These are phyloP conservation scores for Drosophila seguyi DNA, from an alignment of 1,140 invertebrate species.

Conservation along the genomic window DNA sequence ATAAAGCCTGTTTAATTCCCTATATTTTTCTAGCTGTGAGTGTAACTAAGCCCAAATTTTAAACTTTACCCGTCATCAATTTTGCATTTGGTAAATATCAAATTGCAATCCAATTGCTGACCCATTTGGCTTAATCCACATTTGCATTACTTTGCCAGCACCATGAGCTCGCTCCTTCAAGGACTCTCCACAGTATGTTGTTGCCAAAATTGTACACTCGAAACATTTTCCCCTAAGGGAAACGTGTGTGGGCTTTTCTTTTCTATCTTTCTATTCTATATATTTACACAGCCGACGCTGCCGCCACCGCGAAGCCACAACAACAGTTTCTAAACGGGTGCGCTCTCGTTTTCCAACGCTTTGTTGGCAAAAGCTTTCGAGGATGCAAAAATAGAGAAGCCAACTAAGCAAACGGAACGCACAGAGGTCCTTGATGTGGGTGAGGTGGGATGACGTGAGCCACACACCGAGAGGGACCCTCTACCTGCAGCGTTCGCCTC, in stretches of 20 bases:
- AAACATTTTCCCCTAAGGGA: conserved; percentile 10
- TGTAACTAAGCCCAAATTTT: background rate
- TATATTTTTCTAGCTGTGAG: background rate
- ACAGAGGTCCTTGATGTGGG: conserved; percentile 10
- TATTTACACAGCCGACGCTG: background rate
- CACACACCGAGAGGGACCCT: background rate
- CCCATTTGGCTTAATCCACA: conserved; percentile 52
- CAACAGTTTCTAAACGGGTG: conserved; percentile 27
- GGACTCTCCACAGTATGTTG: conserved; percentile 20
- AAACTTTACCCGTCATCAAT: conserved; percentile 24
- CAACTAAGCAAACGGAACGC: conserved; percentile 39
- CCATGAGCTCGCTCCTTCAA: background rate
- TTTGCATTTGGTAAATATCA: conserved; percentile 27
- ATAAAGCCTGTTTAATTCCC: background rate
- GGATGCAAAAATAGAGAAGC: conserved; percentile 39
- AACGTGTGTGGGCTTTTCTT: conserved; percentile 19
- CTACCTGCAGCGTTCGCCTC: background rate
- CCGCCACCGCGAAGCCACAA: conserved; percentile 23
- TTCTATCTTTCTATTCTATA: conserved; percentile 14
- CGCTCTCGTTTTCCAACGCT: conserved; percentile 36
- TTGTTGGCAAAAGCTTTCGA: conserved; percentile 34
- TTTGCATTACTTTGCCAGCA: conserved; percentile 31
- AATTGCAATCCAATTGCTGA: conserved; percentile 38
- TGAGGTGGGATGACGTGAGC: conserved; percentile 4
- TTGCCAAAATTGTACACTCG: conserved; percentile 39